phyloP scores from a whole-genome alignment of 37 sponge, comb jelly and placozoan species.

The Hexactinellida sp. region DNA sequence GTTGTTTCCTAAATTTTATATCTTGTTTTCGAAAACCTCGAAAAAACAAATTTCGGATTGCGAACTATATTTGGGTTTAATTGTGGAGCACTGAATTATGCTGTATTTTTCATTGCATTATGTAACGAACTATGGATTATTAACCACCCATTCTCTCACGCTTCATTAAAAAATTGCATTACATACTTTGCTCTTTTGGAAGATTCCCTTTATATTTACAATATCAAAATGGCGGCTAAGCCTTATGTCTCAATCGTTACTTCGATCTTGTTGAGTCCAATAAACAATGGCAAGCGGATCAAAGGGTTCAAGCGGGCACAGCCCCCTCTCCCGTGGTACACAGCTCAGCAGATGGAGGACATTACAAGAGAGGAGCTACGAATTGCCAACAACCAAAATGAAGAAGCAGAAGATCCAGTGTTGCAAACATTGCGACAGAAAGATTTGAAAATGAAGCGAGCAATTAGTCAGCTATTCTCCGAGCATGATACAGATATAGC shows the following conservation, averaged over 20 bases:
- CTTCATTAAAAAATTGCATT: too few relatives aligned
- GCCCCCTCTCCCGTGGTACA: neutral
- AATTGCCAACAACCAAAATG: neutral
- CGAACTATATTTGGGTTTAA: neutral
- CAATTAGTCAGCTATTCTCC: neutral
- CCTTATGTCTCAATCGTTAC: neutral
- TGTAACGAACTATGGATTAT: neutral
- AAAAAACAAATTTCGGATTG: too few relatives aligned
- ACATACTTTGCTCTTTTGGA: too few relatives aligned
- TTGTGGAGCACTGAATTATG: neutral
- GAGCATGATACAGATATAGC: neutral
- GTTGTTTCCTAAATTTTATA: too few relatives aligned
- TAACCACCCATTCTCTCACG: neutral
- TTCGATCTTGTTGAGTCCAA: neutral
- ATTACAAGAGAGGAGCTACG: neutral
- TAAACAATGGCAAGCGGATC: neutral
- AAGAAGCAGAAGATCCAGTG: neutral
- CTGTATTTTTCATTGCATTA: neutral
- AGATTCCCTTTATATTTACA: too few relatives aligned
- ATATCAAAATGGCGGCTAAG: neutral
- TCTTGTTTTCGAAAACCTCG: too few relatives aligned
- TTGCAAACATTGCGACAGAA: neutral
- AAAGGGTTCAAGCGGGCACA: neutral
- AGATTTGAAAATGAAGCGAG: slow-evolving; percentile 2
- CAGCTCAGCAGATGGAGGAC: neutral